Conservation (phyloP, 2,113 vertebrate genomes). For the Hippocampus barbouri region DNA sequence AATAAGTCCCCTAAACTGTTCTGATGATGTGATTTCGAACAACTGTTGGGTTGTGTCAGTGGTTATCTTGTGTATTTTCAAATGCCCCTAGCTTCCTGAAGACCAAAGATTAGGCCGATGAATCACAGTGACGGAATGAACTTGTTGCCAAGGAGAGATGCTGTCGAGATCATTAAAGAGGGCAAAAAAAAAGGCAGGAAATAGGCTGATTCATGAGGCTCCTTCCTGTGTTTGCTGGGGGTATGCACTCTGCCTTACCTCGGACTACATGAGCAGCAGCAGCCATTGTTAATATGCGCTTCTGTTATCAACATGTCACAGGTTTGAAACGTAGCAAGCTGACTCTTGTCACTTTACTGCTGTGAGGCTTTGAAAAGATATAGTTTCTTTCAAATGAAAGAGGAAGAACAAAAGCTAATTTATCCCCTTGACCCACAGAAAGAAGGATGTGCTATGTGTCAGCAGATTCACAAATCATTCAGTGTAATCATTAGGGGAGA, state of each 20-base stretch:
- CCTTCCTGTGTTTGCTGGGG: constrained; percentile 11
- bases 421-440: not conserved
- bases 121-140: constrained; percentile 56
- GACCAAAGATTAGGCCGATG: constrained; percentile 50
- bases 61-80: constrained; percentile 6
- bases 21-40: constrained; percentile 22
- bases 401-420: not conserved
- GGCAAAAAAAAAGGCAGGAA: constrained; percentile 23
- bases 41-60: not conserved
- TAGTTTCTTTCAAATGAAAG: not conserved
- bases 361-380: not conserved
- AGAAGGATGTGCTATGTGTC: not conserved
- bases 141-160: constrained; percentile 51
- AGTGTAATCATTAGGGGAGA: constrained; percentile 16
- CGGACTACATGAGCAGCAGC: constrained; percentile 4
- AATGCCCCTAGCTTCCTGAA: constrained; percentile 32
- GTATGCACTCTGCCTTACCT: constrained; percentile 11
- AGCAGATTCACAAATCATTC: constrained; percentile 13
- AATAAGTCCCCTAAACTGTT: constrained; percentile 9
- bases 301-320: constrained; percentile 31
- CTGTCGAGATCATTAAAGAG: constrained; percentile 50
- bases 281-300: constrained; percentile 19
- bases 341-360: not conserved
- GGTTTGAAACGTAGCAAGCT: not conserved
- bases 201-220: constrained; percentile 32